Base-by-base conservation (phyloP, 2,113 vertebrate genomes). In the Myodes glareolus region DNA sequence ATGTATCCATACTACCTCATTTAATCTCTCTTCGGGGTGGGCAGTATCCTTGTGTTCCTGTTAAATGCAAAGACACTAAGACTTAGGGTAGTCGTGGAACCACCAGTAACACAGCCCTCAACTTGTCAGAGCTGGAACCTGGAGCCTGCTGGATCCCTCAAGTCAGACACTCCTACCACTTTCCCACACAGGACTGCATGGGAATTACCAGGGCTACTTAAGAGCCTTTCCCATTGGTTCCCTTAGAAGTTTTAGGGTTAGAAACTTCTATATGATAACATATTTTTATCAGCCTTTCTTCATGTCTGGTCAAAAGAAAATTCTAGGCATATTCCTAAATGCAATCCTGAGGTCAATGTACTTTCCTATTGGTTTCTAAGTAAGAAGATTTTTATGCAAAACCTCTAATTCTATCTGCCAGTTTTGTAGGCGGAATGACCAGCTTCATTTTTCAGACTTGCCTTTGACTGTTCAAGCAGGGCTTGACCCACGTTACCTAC, bases 41-140 rank as follows among this genome's bases (percentile, higher is more conserved):
- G 4, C 23, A 36, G 1, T 0, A 0, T 50, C 7, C 23, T 25
- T 5, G 2, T 7, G 4, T 16, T 39, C 9, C 7, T 63, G 58
- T 39, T 27, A n/a, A 2, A 29, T 8, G 4, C 0, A 47, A n/a
- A 50, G 67, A 31, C 47, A 58, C 11, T 14, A 6, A 50, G 33
- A 1, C 50, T 76, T 12, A 0, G 21, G 12, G 33, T 21, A 21
- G 4, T 21, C 0, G 1, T 12, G 13, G 7, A 85, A 27, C 25
- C 81, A 21, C 17, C 23, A 10, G 11, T 13, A 33, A 50, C 58
- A 47, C 3, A 81, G 23, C 1, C 47, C 25, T 58, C 27, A 29
- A 11, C 6, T 11, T 11, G 29, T 33, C 27, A 31, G 33, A 36
- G 5, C 4, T 45, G 55, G 23, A 61, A 31, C 1, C 13, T 58